phyloP scores from a whole-genome alignment of 2,888 invertebrate genomes.

The Athripsodes cinereus region DNA sequence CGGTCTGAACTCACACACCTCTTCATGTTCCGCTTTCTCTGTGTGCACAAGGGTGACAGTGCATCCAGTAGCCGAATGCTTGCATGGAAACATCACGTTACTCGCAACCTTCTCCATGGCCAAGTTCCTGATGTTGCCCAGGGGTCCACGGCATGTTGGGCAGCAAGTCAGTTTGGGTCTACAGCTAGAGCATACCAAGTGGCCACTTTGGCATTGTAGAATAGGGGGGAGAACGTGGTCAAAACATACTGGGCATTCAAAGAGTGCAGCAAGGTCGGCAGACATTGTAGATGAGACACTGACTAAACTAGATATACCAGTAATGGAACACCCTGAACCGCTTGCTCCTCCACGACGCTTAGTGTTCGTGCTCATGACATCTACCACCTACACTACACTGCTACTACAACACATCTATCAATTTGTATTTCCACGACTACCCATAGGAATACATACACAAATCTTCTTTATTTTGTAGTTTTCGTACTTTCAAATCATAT shows the following conservation, averaged over 20 bases:
- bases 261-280: constrained; percentile 83
- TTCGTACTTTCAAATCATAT: no score
- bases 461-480: no score
- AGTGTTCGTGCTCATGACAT: constrained; percentile 48
- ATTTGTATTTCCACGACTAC: neutral
- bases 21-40: constrained; percentile 99
- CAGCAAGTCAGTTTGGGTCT: constrained; percentile 95
- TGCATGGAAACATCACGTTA: constrained; percentile 98
- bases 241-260: constrained; percentile 97
- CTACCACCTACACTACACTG: neutral
- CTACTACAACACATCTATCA: neutral
- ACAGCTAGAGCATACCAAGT: constrained; percentile 96
- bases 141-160: constrained; percentile 95
- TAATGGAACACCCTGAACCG: constrained; percentile 47
- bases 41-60: constrained; percentile 86
- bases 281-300: constrained; percentile 57
- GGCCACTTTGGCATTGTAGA: constrained; percentile 97
- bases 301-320: constrained; percentile 18
- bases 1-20: constrained; percentile 95
- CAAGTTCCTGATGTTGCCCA: constrained; percentile 95
- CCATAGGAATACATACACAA: no score
- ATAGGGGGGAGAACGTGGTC: constrained; percentile 99
- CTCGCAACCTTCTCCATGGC: constrained; percentile 99
- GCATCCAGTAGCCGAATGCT: constrained; percentile 95
- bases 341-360: constrained; percentile 48